Evolutionary conservation across 1,140 invertebrate species (phyloP).

Genomic region (Neodiprion virginianus): DNA sequence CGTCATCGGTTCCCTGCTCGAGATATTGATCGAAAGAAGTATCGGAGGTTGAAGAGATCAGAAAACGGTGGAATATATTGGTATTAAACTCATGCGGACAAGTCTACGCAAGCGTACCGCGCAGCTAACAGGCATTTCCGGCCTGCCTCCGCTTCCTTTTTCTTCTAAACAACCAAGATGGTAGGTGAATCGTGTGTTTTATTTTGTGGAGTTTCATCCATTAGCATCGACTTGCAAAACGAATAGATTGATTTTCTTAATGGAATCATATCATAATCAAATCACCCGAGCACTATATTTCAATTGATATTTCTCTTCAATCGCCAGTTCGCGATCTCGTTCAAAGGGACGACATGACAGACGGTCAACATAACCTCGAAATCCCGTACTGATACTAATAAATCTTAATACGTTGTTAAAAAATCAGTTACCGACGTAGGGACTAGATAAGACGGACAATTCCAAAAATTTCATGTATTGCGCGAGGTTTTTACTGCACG

Average conservation of each 20-base stretch:
- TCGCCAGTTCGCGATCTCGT: not conserved
- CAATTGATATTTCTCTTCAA: not conserved
- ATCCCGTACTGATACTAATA: not conserved
- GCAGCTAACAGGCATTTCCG: not conserved
- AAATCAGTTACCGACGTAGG: not conserved
- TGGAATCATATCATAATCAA: not conserved
- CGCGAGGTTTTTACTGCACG: too few relatives aligned
- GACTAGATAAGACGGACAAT: not conserved
- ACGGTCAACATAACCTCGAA: not conserved
- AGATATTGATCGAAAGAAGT: not conserved
- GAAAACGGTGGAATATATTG: not conserved
- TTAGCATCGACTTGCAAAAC: slow-evolving; percentile 11
- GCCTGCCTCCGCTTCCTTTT: slow-evolving; percentile 30
- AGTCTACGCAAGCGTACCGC: slow-evolving; percentile 25
- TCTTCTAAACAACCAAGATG: slow-evolving; percentile 45
- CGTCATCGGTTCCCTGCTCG: not conserved
- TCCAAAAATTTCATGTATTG: not conserved
- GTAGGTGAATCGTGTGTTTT: slow-evolving; percentile 39
- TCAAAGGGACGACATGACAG: not conserved
- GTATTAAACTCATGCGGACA: slow-evolving; percentile 9
- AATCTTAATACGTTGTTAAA: not conserved
- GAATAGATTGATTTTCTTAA: too few relatives aligned
- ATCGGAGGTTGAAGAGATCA: not conserved
- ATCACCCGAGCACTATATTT: not conserved
- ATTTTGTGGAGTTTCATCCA: slow-evolving; percentile 29